phyloP scores from a whole-genome alignment of 2,888 invertebrate genomes.

The Campoletis raptor region DNA sequence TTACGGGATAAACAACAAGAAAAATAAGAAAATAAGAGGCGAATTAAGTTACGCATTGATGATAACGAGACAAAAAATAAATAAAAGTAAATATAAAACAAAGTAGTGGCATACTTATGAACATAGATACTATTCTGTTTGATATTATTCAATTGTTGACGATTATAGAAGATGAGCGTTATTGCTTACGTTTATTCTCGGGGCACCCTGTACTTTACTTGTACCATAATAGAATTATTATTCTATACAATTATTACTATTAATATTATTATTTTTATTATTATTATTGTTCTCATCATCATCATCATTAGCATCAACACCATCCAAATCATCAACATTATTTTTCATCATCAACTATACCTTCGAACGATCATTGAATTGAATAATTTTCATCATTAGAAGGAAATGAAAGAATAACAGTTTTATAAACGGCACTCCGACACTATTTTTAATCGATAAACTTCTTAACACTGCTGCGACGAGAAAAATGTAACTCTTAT shows the following conservation, averaged over 20 bases:
- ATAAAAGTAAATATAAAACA: constrained; percentile 64
- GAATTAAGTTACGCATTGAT: constrained; percentile 34
- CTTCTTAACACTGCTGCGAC: constrained; percentile 4
- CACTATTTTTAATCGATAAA: constrained; percentile 52
- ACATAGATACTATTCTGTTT: constrained; percentile 81
- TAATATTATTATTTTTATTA: constrained; percentile 53
- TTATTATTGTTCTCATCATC: background rate
- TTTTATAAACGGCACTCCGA: constrained; percentile 64
- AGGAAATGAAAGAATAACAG: constrained; percentile 48
- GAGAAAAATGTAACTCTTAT: constrained; percentile 40
- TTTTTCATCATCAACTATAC: constrained; percentile 12
- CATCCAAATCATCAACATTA: background rate
- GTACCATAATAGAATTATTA: constrained; percentile 77
- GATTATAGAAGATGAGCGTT: constrained; percentile 74
- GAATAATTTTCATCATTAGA: constrained; percentile 49
- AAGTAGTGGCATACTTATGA: constrained; percentile 68
- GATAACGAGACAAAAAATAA: constrained; percentile 26
- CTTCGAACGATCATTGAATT: constrained; percentile 57
- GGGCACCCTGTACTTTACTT: constrained; percentile 84
- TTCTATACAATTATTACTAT: constrained; percentile 63
- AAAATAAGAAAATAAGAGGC: constrained; percentile 16
- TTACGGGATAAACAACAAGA: constrained; percentile 21
- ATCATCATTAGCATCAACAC: background rate
- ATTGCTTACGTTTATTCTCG: constrained; percentile 83
- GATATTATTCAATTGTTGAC: constrained; percentile 84